phyloP scores from a whole-genome alignment of 2,113 vertebrate genomes.

The Meriones unguiculatus region DNA sequence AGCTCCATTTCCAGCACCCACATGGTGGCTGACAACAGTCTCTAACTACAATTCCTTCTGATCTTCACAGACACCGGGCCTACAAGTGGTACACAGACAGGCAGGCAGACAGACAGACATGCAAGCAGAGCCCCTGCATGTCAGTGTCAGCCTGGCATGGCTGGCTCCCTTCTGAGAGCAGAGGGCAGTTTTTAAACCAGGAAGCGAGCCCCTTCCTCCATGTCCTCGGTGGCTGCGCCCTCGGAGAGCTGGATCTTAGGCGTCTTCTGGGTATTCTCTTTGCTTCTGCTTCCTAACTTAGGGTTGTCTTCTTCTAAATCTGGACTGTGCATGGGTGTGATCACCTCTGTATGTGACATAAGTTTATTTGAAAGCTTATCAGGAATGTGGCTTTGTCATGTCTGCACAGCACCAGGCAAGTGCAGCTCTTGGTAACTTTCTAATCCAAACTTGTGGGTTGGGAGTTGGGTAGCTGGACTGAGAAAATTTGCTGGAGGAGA shows the following conservation, averaged over 20 bases:
- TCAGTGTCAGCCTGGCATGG: background rate
- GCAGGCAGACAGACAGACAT: background rate
- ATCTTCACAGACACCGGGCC: background rate
- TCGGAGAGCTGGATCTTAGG: background rate
- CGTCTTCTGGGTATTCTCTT: background rate
- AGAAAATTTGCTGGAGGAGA: background rate
- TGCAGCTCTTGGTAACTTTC: background rate
- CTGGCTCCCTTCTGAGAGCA: too few relatives aligned
- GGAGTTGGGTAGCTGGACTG: background rate
- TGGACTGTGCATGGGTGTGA: background rate
- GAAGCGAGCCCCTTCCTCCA: background rate
- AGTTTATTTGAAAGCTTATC: background rate
- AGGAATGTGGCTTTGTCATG: background rate
- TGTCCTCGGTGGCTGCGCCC: too few relatives aligned
- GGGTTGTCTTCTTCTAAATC: background rate
- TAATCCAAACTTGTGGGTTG: background rate
- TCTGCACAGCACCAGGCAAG: background rate
- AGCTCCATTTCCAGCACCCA: background rate
- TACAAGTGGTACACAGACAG: background rate
- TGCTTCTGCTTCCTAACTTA: too few relatives aligned
- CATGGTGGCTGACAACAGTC: background rate
- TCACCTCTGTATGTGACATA: background rate
- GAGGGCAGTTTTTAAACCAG: background rate
- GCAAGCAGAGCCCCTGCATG: rapidly evolving
- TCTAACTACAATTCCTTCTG: background rate